phyloP scores from a whole-genome alignment of 2,797 vertebrate genomes.

The Hyperoplus lanceolatus region DNA sequence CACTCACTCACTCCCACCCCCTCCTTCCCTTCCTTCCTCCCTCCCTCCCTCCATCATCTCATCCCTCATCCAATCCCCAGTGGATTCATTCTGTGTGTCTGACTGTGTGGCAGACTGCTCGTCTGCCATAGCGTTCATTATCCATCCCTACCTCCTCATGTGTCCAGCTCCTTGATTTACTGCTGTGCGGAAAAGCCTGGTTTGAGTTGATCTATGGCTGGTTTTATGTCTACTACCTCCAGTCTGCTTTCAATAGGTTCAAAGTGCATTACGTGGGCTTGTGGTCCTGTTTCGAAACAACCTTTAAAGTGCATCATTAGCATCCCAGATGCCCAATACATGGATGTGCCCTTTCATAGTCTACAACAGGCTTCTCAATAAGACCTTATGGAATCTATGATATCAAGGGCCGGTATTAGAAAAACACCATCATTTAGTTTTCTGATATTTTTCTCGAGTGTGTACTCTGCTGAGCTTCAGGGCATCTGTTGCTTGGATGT shows the following conservation, averaged over 20 bases:
- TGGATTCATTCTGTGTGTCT: conserved; percentile 57
- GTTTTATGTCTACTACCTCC: conserved; percentile 43
- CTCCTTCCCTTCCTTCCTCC: conserved; percentile 12
- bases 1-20: conserved; percentile 20
- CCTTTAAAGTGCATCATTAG: conserved; percentile 28
- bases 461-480: conserved; percentile 33
- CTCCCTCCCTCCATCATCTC: conserved; percentile 40
- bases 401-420: conserved; percentile 44
- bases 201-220: conserved; percentile 61
- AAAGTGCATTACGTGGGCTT: conserved; percentile 36
- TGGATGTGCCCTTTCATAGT: conserved; percentile 18
- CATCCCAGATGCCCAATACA: conserved; percentile 20
- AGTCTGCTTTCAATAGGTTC: conserved; percentile 31
- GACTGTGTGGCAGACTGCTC: conserved; percentile 37
- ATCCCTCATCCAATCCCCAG: conserved; percentile 52
- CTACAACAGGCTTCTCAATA: conserved; percentile 3
- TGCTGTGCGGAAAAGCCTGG: conserved; percentile 41
- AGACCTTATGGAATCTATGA: conserved; percentile 12
- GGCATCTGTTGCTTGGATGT: conserved; percentile 41
- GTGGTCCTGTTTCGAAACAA: conserved; percentile 35
- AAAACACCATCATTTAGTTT: conserved; percentile 29
- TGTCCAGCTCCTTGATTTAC: conserved; percentile 72
- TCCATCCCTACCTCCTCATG: conserved; percentile 54
- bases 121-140: conserved; percentile 78
- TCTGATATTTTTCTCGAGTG: conserved; percentile 36